Evolutionary conservation across 2,113 vertebrate genomes (phyloP), one percentile per base, ranked within the genome.

Genomic region (Oenanthe oenanthe): DNA sequence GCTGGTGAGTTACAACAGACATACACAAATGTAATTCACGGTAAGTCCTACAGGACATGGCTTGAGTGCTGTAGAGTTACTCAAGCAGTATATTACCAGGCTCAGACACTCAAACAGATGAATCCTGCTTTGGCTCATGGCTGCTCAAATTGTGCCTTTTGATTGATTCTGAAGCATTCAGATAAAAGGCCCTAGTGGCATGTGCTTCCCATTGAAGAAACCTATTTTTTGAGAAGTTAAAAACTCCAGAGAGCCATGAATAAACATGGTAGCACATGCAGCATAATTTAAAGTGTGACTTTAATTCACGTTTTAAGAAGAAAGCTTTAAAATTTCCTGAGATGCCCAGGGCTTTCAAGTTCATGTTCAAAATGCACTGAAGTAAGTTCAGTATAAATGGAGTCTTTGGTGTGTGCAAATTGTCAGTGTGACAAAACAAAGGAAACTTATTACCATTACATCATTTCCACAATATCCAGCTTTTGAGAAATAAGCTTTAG

Each of bases 181-280:
- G 58, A 97, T 92, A 61, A 96, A 96, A 96, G 80, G 32, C 57
- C 78, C 91, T 82, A 28, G 67, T 70, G 71, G 42, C 26, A 80
- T 62, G n/a, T 12, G 57, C 63, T 96, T 97, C 36, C 48, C 40
- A 72, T 20, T 31, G 91, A 96, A 92, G 91, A 68, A 77, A 40
- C 11, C 53, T 88, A 7, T 82, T 94, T 94, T 92, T 82, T 53
- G 43, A 96, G 95, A 42, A 51, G 45, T 42, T 92, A 78, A 89
- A 87, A 71, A 92, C 78, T 96, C 71, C 38, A 87, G 78, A 89
- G 89, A 95, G 82, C 94, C 34, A 54, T 5, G 32, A 77, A 58
- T 63, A 92, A 91, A 89, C 88, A 71, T 45, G 24, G 83, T 78
- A 96, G 94, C 77, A 96, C 85, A 95, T 89, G 95, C 85, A 95